A percentile compares a stretch with the other conserved stretches of the same genome.
phyloP scores from a whole-genome alignment of 2,797 vertebrate species.

The Todus mexicanus region DNA sequence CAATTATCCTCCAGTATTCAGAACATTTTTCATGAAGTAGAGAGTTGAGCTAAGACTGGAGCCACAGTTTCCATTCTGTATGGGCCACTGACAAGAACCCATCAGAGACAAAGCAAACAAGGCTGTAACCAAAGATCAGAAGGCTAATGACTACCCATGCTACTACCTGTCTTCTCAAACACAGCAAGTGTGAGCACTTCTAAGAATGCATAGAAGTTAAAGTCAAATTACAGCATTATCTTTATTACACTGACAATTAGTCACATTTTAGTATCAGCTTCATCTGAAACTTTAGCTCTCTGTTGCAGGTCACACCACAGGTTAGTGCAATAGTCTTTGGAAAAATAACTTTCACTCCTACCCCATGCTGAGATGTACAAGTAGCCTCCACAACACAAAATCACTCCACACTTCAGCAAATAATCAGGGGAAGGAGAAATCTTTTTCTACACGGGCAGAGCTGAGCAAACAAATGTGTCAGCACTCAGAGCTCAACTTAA shows the following conservation, averaged over 20 bases:
- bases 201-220: background rate
- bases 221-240: background rate
- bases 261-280: background rate
- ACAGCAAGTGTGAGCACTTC: background rate
- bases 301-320: background rate
- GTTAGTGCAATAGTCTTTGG: background rate
- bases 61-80: background rate
- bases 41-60: background rate
- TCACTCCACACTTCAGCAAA: background rate
- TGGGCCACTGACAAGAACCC: background rate
- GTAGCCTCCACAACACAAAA: background rate
- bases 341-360: background rate
- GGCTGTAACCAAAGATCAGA: background rate
- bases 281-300: background rate
- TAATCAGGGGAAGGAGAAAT: background rate
- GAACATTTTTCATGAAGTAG: background rate
- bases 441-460: background rate
- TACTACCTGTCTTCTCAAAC: background rate
- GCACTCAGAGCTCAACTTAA: slow-evolving; percentile 35
- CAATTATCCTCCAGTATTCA: background rate
- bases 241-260: background rate
- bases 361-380: background rate
- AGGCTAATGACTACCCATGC: background rate
- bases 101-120: background rate
- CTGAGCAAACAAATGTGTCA: slow-evolving; percentile 38